Evolutionary conservation across 2,113 vertebrate species (phyloP).

Genomic region (Axis porcinus): DNA sequence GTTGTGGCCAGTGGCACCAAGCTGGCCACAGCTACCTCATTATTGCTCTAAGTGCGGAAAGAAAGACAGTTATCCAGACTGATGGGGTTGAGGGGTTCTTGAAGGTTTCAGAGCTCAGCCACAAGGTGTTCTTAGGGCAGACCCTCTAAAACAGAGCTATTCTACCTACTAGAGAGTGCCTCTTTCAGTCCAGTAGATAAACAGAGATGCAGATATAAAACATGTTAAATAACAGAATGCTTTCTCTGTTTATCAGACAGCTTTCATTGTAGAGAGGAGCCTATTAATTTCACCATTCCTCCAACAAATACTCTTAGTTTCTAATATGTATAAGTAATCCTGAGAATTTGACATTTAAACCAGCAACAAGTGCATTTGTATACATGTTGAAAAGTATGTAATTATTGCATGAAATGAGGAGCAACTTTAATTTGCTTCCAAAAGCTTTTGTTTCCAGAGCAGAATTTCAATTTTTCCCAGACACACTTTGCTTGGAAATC

Average conservation of each 20-base stretch:
- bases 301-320: neutral
- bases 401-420: neutral
- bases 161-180: neutral
- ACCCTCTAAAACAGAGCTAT: neutral
- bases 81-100: neutral
- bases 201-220: neutral
- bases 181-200: neutral
- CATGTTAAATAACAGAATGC: neutral
- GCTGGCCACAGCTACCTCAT: neutral
- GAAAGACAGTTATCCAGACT: neutral
- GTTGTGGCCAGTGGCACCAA: neutral
- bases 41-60: no score
- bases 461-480: neutral
- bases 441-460: neutral
- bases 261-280: neutral
- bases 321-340: neutral
- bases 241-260: neutral
- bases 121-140: neutral
- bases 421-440: neutral
- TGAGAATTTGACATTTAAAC: neutral
- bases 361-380: neutral
- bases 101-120: neutral
- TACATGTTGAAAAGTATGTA: neutral
- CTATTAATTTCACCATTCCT: neutral
- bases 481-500: neutral